A percentile compares a stretch with the other conserved stretches of the same genome.
These are phyloP conservation scores for Heliconius ismenius DNA, from an alignment of 2,888 invertebrate species.

Conservation along the genomic window DNA sequence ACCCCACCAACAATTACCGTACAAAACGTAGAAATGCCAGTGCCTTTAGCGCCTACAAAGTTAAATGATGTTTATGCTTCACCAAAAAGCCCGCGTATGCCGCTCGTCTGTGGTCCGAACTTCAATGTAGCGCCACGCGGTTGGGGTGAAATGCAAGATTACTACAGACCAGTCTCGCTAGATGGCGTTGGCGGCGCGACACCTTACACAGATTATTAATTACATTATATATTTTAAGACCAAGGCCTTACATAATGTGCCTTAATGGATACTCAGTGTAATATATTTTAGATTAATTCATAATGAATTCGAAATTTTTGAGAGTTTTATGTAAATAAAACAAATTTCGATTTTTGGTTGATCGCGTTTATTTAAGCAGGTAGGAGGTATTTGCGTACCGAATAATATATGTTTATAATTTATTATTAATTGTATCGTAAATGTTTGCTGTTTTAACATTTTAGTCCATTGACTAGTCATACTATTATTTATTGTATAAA, in stretches of 20 bases:
- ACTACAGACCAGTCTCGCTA: slow-evolving; percentile 88
- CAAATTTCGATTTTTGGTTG: slow-evolving; percentile 26
- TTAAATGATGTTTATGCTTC: slow-evolving; percentile 76
- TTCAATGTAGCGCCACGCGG: slow-evolving; percentile 93
- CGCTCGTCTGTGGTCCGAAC: slow-evolving; percentile 80
- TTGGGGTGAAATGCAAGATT: slow-evolving; percentile 87
- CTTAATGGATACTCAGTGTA: slow-evolving; percentile 29
- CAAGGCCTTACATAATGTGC: slow-evolving; percentile 2
- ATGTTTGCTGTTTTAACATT: slow-evolving; percentile 27
- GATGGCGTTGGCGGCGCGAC: slow-evolving; percentile 75
- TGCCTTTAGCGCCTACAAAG: slow-evolving; percentile 74
- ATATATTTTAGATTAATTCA: slow-evolving; percentile 15
- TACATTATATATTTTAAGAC: not conserved
- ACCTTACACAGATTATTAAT: slow-evolving; percentile 80
- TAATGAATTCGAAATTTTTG: slow-evolving; percentile 32
- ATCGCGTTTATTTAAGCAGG: slow-evolving; percentile 25
- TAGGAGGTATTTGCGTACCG: slow-evolving; percentile 36
- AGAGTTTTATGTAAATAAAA: slow-evolving; percentile 33
- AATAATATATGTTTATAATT: slow-evolving; percentile 32
- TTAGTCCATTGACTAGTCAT: slow-evolving; percentile 41
- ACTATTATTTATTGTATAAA: slow-evolving; percentile 16
- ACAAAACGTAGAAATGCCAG: slow-evolving; percentile 64
- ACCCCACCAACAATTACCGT: slow-evolving; percentile 65
- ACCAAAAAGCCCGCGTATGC: slow-evolving; percentile 69
- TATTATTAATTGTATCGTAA: slow-evolving; percentile 26